Base-by-base conservation (phyloP, 2,888 invertebrate species). In the Microdon myrmicae region DNA sequence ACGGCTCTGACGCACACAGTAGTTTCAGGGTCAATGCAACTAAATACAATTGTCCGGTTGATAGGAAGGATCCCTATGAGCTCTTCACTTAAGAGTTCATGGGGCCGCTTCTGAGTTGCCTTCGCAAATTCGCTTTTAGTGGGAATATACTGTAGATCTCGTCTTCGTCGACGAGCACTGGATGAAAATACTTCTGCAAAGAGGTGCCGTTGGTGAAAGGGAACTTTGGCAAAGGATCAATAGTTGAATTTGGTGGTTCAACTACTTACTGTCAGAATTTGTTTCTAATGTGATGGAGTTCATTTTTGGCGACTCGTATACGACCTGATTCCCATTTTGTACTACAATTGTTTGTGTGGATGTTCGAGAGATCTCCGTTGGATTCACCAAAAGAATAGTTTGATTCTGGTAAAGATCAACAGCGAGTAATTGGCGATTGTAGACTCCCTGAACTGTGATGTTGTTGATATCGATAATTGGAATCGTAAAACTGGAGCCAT, bases 11-110 rank as follows among this genome's bases (percentile, higher is more conserved):
- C 68, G 34, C 80, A 80, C 1, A 72, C 59, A 12, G 74, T 76
- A 61, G 73, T 76, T 20, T 72, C 71, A 2, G 75, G 72, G 68
- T 79, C 74, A 17, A 73, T 69, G 43, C 80, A 80, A 59, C 79
- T 78, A 55, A 80, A 80, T 3, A 78, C 75, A 37, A 80, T 78
- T 4, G 80, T 79, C n/a, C 80, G 74, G 67, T 80, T 80, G 2
- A 75, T 72, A 0, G 80, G 79, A 22, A 79, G 35, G 8, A 70
- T 71, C 2, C 74, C 77, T 44, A 75, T 74, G 3, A 78, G 69
- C 25, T 79, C 78, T 1, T 77, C 78, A 44, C 72, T 72, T 2
- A 77, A 70, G 29, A 77, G 53, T 3, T 73, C 73, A 31, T 75
- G 74, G 0, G 74, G 72, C 31, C 73, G 74, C 20, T 68, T 64